Base-by-base conservation (phyloP, 2,888 invertebrate species). In the Hymenopus coronatus region DNA sequence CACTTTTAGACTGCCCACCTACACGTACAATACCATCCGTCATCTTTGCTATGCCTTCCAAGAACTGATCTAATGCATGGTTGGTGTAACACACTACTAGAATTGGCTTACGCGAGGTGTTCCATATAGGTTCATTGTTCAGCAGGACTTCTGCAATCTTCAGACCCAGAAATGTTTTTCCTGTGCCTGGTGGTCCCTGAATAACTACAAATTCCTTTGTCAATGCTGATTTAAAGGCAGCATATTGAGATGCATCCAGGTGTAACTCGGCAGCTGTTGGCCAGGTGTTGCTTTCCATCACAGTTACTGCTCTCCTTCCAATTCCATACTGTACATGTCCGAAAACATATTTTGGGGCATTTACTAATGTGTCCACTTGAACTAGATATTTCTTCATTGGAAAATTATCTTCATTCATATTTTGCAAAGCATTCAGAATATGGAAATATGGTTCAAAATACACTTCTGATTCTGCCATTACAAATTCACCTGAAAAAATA, bases 171-270 rank as follows among this genome's bases (percentile, higher is more conserved):
- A 95, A 96, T 0, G 98, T 97, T 94, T 98, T 98, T 0, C 98
- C 98, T 0, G 98, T 98, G 3, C 98, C 98, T 0, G 98, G 98
- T 0, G 98, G 98, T 0, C 98, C 98, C 94, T 98, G 98, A 90
- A 98, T 97, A 0, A 97, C 94, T 0, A 95, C 95, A 90, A 98
- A 95, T 93, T 97, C 96, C 91, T 95, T 94, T 0, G 95, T 96
- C 3, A 98, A 92, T 0, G 97, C 97, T 70, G 95, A 94, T 91
- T 94, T 94, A 91, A 95, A 96, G 0, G 98, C 97, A 82, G 93
- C 92, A 90, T 94, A 93, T 93, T 98, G 98, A 0, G 96, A 95
- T 9, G 93, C 92, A 92, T 97, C 96, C 3, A 97, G 93, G 81
- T 93, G 93, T 83, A 96, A 92, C 4, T 92, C 91, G 27, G 92